Conservation (phyloP, 2,888 invertebrate species). For the Cryptocheilus praepositus region DNA sequence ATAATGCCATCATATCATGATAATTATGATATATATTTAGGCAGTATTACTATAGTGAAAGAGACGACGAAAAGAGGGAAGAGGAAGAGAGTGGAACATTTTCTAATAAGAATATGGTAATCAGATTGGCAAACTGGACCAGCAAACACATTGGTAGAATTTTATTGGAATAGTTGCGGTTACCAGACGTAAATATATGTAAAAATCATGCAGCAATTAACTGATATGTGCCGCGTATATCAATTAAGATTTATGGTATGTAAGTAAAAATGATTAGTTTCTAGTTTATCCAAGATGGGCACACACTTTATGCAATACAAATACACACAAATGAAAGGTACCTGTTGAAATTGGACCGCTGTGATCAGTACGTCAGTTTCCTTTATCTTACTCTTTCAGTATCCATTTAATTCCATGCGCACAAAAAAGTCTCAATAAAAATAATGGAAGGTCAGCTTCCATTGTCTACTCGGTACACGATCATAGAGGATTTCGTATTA, state of each 20-base stretch:
- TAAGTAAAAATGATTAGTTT: conserved; percentile 61
- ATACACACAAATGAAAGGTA: conserved; percentile 58
- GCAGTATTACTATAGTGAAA: conserved; percentile 59
- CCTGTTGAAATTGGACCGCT: conserved; percentile 57
- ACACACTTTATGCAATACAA: conserved; percentile 54
- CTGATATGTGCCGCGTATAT: conserved; percentile 3
- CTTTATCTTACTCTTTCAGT: conserved; percentile 4
- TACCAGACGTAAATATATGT: conserved; percentile 37
- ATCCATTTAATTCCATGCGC: conserved; percentile 24
- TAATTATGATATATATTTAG: conserved; percentile 57
- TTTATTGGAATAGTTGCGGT: conserved; percentile 53
- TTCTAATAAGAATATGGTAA: conserved; percentile 48
- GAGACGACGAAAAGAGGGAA: conserved; percentile 4
- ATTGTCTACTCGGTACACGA: neutral
- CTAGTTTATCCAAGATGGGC: conserved; percentile 63
- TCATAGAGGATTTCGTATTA: neutral
- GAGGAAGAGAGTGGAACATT: too few species aligned
- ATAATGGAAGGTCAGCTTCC: neutral
- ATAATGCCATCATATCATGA: conserved; percentile 50
- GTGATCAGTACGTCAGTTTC: conserved; percentile 35
- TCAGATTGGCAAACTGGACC: conserved; percentile 62
- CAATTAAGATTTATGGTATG: conserved; percentile 39
- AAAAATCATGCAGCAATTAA: conserved; percentile 31
- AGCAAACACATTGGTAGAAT: conserved; percentile 50
- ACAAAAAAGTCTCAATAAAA: conserved; percentile 22